phyloP scores from a whole-genome alignment of 2,797 vertebrate species.

The Novumbra hubbsi region DNA sequence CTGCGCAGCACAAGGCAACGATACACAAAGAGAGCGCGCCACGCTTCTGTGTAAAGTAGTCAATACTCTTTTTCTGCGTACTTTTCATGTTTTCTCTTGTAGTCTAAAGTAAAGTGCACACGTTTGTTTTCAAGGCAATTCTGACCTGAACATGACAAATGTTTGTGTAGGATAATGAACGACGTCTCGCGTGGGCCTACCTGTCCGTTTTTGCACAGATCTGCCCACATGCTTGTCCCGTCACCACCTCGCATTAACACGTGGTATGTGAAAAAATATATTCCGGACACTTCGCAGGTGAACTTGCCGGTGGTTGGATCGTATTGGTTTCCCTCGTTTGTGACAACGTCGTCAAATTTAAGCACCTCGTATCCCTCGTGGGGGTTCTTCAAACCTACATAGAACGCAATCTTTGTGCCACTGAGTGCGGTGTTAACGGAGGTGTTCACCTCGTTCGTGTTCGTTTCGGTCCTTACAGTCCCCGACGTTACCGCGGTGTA shows the following conservation, averaged over 20 bases:
- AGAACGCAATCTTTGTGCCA: slow-evolving; percentile 87
- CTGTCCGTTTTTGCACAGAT: slow-evolving; percentile 97
- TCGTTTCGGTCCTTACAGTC: slow-evolving; percentile 68
- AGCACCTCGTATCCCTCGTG: slow-evolving; percentile 96
- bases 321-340: slow-evolving; percentile 91
- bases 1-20: background rate
- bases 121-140: background rate
- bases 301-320: slow-evolving; percentile 90
- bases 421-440: slow-evolving; percentile 71
- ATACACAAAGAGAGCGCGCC: background rate
- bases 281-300: slow-evolving; percentile 91
- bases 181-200: slow-evolving; percentile 54
- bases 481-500: slow-evolving; percentile 73
- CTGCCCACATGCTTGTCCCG: slow-evolving; percentile 98
- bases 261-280: slow-evolving; percentile 96
- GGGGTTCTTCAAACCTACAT: slow-evolving; percentile 92
- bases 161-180: background rate
- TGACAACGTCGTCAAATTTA: slow-evolving; percentile 95
- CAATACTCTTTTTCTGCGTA: background rate
- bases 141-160: background rate
- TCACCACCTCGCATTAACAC: slow-evolving; percentile 94
- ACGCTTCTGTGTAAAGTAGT: background rate
- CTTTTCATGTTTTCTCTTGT: background rate
- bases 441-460: slow-evolving; percentile 72
- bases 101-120: background rate